A percentile compares a stretch with the other conserved stretches of the same genome.
Evolutionary conservation across 2,113 vertebrate genomes (phyloP).

Genomic region (Gallinago media): DNA sequence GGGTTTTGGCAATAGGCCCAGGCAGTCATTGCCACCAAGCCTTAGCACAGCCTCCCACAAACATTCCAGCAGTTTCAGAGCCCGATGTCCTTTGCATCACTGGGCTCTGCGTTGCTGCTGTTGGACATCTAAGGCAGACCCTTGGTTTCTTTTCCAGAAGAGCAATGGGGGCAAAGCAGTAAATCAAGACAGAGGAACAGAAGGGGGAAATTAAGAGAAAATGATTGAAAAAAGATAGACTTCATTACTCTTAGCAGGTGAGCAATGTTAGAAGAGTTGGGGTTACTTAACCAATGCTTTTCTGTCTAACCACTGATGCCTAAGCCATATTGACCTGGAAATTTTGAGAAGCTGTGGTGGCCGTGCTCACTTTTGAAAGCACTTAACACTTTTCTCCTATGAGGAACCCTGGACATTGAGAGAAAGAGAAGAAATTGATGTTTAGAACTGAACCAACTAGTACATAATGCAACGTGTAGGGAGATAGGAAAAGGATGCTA

Average conservation of each 20-base stretch:
- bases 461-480: background rate
- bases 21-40: background rate
- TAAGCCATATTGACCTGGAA: background rate
- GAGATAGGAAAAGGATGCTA: fast-evolving
- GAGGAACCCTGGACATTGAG: background rate
- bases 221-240: background rate
- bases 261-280: background rate
- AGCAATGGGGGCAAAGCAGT: background rate
- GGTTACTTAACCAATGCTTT: background rate
- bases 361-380: background rate
- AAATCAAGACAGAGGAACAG: background rate
- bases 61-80: background rate
- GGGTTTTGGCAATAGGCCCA: background rate
- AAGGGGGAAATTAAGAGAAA: background rate
- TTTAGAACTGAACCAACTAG: background rate
- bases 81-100: fast-evolving
- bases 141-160: background rate
- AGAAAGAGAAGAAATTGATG: background rate
- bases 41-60: background rate
- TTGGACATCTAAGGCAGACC: background rate
- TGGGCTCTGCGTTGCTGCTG: background rate
- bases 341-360: background rate
- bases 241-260: background rate
- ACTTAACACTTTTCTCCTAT: background rate
- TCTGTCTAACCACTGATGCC: background rate